Base-by-base conservation (phyloP, 2,888 invertebrate species). In the Lapara coniferarum region DNA sequence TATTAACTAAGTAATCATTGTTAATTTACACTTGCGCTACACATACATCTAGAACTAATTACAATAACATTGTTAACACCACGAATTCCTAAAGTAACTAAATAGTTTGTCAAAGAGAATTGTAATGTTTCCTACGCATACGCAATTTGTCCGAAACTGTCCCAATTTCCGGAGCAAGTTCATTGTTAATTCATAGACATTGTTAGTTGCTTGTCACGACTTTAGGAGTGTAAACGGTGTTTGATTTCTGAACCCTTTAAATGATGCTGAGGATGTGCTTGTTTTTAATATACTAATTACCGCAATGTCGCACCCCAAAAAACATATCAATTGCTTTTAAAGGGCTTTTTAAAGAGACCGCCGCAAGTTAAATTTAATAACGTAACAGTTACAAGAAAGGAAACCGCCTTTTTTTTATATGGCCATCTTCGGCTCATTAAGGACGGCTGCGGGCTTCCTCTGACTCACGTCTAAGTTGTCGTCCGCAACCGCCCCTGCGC, bases 161-260 rank as follows among this genome's bases (percentile, higher is more conserved):
- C 78, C 82, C 79, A 84, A 84, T 86, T 84, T 83, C 80, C 78
- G 75, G 80, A 78, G 80, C 79, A 73, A 80, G 79, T 84, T 87
- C 85, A 88, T 89, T 87, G 86, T 87, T 89, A 88, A 89, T 89
- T 89, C 88, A 89, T 84, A 79, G 79, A 81, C 85, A 85, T 83
- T 87, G 87, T 89, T 84, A 77, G 77, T 75, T 80, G 77, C 75
- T 81, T 83, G 86, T 85, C 82, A 83, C 81, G 77, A 85, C 79
- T 85, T 83, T 70, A 75, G 71, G 75, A 82, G 74, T 77, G 81
- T 83, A 85, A 85, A 81, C 77, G 81, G 74, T 76, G 75, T 80
- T 80, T 78, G 77, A 69, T 70, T 71, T 55, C 68, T 69, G 70
- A 69, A 72, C 69, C 69, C 59, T 73, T 71, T 70, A 71, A 72